Conservation (phyloP, 2,113 vertebrate species). For the Agapornis roseicollis region DNA sequence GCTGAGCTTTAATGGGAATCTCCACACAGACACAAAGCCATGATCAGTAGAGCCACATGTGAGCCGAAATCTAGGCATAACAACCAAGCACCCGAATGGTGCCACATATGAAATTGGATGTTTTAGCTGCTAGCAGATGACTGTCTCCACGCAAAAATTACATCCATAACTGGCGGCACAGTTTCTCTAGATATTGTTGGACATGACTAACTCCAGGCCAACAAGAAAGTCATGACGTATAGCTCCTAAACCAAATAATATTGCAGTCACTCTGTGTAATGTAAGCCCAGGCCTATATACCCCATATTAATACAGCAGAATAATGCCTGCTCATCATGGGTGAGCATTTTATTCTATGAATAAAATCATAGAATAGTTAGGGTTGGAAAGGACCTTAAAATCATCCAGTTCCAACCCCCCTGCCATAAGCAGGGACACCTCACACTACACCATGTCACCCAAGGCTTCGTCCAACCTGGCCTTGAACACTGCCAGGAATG, state of each 20-base stretch:
- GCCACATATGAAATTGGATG: fast-evolving
- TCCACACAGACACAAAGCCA: not conserved
- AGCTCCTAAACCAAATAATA: not conserved
- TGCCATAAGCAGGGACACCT: too few species aligned
- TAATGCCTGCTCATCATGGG: not conserved
- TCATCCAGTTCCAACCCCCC: too few species aligned
- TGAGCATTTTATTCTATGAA: too few species aligned
- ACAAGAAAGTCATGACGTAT: not conserved
- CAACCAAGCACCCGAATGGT: not conserved
- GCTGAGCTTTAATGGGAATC: not conserved
- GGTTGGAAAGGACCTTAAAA: too few species aligned
- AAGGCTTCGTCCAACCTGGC: too few species aligned
- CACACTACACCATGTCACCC: too few species aligned
- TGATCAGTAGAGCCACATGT: fast-evolving
- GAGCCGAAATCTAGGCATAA: not conserved
- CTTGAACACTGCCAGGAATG: too few species aligned
- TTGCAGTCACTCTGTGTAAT: not conserved
- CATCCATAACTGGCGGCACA: not conserved
- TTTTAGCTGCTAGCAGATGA: not conserved
- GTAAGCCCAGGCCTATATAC: not conserved
- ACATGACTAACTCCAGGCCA: too few species aligned
- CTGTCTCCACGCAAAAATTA: not conserved
- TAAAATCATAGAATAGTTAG: too few species aligned
- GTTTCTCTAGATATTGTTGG: not conserved
- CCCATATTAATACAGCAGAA: not conserved